A percentile compares a stretch with the other conserved stretches of the same genome.
These are phyloP conservation scores for Brachionichthys hirsutus DNA, from an alignment of 2,113 vertebrate species.

Conservation along the genomic window DNA sequence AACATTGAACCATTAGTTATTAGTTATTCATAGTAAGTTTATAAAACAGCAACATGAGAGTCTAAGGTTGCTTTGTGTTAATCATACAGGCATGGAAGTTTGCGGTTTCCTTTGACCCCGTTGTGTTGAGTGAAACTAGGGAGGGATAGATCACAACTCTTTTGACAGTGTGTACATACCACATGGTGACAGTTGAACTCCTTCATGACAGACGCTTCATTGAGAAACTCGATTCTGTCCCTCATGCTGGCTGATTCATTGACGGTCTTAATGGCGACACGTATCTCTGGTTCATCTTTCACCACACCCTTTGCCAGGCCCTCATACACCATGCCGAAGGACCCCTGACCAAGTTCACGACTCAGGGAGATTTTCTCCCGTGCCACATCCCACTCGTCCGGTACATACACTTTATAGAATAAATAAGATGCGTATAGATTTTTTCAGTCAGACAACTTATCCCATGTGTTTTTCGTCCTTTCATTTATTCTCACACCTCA, in stretches of 20 bases:
- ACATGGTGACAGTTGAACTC: conserved; percentile 99
- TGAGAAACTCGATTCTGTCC: conserved; percentile 96
- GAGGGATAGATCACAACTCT: too few species aligned
- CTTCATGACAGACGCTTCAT: conserved; percentile 99
- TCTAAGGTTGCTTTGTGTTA: too few species aligned
- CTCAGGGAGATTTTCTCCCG: conserved; percentile 94
- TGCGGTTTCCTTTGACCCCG: not conserved
- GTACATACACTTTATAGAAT: conserved; percentile 86
- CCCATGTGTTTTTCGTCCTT: not conserved
- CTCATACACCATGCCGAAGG: conserved; percentile 99
- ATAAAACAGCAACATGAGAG: too few species aligned
- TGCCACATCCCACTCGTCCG: conserved; percentile 97
- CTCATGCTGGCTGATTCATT: conserved; percentile 97
- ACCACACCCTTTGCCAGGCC: conserved; percentile 95
- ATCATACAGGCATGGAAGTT: too few species aligned
- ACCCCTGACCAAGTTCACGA: conserved; percentile 94
- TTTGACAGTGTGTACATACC: conserved; percentile 66
- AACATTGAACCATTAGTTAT: too few species aligned
- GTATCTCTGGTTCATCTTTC: conserved; percentile 91
- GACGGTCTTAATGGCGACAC: conserved; percentile 96
- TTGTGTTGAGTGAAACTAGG: too few species aligned
- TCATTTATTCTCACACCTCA: conserved; percentile 2
- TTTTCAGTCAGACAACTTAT: not conserved
- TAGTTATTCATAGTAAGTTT: too few species aligned
- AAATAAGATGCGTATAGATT: not conserved